Evolutionary conservation across 2,888 invertebrate genomes (phyloP), one percentile per base, ranked within the genome.

Genomic region (Gordius sp.): DNA sequence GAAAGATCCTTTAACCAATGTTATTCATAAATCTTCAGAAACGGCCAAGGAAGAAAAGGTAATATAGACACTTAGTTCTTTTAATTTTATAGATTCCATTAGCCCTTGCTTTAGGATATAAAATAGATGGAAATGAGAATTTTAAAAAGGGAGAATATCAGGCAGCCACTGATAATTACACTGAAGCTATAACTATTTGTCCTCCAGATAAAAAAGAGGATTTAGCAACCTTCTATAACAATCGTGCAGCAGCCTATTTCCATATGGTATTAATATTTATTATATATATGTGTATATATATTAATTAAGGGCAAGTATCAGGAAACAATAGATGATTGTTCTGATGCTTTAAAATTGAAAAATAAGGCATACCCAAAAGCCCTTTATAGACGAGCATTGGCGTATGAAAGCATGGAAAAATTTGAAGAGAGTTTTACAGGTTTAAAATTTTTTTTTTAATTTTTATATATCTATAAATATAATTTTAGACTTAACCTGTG

Each of bases 221-320:
- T 63, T 71, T 86, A 58, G 79, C 89, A 0, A 86, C 83, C 18
- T 86, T 83, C 70, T 86, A 85, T 69, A 91, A 91, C 69, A 91
- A 91, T 67, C 78, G 87, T 64, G 91, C 89, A 13, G 91, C 89
- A 18, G 82, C 86, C 47, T 83, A 84, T 69, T 89, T 89, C 69
- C 82, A 85, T 69, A 72, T 86, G 66, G 77, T 77, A 68, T n/a
- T n/a, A n/a, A n/a, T n/a, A n/a, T n/a, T n/a, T n/a, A n/a, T n/a
- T n/a, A n/a, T n/a, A n/a, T n/a, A n/a, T n/a, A n/a, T n/a, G 20
- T 47, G 4, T 47, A 13, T 33, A 33, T 33, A 33, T n/a, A 47
- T 4, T n/a, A 18, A 4, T 47, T n/a, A n/a, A 47, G 47, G 20
- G 20, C 8, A 47, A 20, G 4, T 47, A 47, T 20, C 76, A 76